Percentiles rank a stretch among this genome's conserved stretches.
These are phyloP conservation scores for Archips crataeganus DNA, from an alignment of 2,888 invertebrate genomes.

Conservation along the genomic window DNA sequence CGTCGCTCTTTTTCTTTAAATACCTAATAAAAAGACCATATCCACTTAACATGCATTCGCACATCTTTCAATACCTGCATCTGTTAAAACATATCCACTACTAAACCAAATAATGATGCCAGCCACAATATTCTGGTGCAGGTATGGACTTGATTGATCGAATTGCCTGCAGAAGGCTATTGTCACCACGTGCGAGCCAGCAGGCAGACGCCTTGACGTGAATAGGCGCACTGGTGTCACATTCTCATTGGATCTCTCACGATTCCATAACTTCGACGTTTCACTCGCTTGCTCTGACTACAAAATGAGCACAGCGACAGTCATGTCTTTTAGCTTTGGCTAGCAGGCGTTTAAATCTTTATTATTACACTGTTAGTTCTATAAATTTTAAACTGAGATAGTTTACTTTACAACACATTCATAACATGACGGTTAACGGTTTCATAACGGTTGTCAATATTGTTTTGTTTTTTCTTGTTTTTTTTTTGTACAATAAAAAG, in stretches of 20 bases:
- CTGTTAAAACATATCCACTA: conserved; percentile 10
- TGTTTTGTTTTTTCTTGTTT: too few species aligned
- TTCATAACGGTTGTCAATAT: too few species aligned
- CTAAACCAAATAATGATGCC: not conserved
- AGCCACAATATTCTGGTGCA: conserved; percentile 16
- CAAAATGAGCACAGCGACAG: conserved; percentile 26
- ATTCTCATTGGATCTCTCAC: conserved; percentile 46
- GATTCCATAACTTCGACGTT: conserved; percentile 68
- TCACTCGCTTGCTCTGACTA: conserved; percentile 41
- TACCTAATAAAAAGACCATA: not conserved
- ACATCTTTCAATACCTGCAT: not conserved
- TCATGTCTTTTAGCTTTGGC: not conserved
- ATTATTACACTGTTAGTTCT: not conserved
- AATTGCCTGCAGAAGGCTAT: conserved; percentile 67
- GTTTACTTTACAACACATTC: too few species aligned
- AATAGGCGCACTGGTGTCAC: conserved; percentile 67
- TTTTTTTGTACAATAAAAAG: too few species aligned
- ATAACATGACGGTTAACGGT: too few species aligned
- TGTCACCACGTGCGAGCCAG: conserved; percentile 67
- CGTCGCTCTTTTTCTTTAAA: not conserved
- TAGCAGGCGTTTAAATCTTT: not conserved
- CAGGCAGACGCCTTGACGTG: conserved; percentile 62
- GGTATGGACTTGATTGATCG: conserved; percentile 66
- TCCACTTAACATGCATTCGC: not conserved
- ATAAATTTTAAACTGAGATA: not conserved